Conservation (phyloP, 1,140 invertebrate species). For the Calephelis virginiensis region DNA sequence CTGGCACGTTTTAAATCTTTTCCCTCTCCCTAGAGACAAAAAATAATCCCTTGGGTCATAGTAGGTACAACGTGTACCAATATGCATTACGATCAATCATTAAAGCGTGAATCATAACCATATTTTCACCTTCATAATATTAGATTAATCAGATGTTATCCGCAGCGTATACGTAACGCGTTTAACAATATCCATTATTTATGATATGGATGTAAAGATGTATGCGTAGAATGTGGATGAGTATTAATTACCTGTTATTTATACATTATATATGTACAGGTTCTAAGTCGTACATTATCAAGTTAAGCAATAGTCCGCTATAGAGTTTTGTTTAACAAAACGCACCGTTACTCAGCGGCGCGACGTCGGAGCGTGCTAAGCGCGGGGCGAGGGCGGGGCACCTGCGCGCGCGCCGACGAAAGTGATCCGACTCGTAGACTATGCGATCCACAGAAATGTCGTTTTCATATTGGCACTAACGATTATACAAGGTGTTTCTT, state of each 20-base stretch:
- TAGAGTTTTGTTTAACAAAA: constrained; percentile 54
- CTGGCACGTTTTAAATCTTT: no score
- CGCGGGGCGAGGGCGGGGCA: constrained; percentile 31
- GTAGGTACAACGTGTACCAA: neutral
- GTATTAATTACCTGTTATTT: constrained; percentile 16
- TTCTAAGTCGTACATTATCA: constrained; percentile 6
- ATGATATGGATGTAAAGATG: constrained; percentile 5
- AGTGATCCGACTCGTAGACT: constrained; percentile 50
- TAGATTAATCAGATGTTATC: constrained; percentile 5
- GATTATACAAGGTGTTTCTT: neutral
- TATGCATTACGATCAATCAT: neutral
- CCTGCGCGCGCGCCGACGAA: constrained; percentile 53
- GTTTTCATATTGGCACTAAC: constrained; percentile 16
- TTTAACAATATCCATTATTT: constrained; percentile 4
- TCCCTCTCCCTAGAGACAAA: no score
- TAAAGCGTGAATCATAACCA: neutral
- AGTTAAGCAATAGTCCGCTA: constrained; percentile 10
- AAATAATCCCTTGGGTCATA: no score
- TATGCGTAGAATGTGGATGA: constrained; percentile 13
- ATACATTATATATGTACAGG: constrained; percentile 14
- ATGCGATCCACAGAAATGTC: constrained; percentile 41
- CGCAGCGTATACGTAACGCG: neutral
- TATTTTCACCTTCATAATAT: constrained; percentile 14
- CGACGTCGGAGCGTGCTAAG: constrained; percentile 21
- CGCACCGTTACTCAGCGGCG: constrained; percentile 47